Evolutionary conservation across 64 coral and sea anemone species (phyloP).

Genomic region (Pachyseris speciosa): DNA sequence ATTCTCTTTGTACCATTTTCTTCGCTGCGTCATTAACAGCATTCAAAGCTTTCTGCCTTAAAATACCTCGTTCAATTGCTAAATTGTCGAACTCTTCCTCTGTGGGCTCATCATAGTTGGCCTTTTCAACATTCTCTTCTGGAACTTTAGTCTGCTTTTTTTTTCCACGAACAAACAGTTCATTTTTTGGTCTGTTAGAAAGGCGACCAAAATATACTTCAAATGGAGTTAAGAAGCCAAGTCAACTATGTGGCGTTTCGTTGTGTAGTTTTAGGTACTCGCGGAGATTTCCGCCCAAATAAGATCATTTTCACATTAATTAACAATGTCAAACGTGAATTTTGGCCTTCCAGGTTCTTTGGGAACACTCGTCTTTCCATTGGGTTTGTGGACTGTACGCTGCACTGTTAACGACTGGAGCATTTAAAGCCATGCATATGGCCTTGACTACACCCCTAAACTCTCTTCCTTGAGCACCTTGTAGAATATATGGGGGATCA

Average conservation of each 20-base stretch:
- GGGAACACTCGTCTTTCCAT: slow-evolving; percentile 10
- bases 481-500: slow-evolving; percentile 28
- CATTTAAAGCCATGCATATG: slow-evolving; percentile 4
- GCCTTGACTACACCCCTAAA: slow-evolving; percentile 24
- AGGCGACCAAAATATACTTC: slow-evolving; percentile 38
- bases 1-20: no score
- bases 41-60: neutral
- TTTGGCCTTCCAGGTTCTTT: neutral
- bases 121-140: neutral
- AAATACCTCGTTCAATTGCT: neutral
- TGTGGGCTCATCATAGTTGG: neutral
- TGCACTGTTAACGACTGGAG: neutral
- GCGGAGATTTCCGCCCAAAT: slow-evolving; percentile 46
- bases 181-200: neutral
- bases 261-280: slow-evolving; percentile 34
- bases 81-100: neutral
- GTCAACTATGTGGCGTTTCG: slow-evolving; percentile 31
- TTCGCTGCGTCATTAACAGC: neutral
- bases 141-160: slow-evolving; percentile 15
- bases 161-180: slow-evolving; percentile 1
- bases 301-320: neutral
- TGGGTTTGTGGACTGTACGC: slow-evolving; percentile 45
- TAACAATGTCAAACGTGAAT: neutral
- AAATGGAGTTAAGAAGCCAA: slow-evolving; percentile 27
- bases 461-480: slow-evolving; percentile 35